phyloP scores from a whole-genome alignment of 2,888 invertebrate genomes.

The Ichneumoninae sp. region DNA sequence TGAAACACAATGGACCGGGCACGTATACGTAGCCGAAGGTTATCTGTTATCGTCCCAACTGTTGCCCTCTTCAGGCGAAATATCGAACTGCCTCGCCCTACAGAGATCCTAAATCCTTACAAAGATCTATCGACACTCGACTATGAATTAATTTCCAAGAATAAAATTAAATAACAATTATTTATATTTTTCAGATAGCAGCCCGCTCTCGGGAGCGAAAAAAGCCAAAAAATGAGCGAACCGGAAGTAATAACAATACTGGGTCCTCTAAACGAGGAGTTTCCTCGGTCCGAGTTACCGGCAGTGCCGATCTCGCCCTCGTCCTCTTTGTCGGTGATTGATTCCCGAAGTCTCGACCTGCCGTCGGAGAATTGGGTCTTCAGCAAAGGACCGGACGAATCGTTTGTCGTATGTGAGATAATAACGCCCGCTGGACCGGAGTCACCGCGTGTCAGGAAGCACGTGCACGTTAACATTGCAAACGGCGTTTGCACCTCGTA shows the following conservation, averaged over 20 bases:
- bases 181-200: constrained; percentile 3
- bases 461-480: constrained; percentile 29
- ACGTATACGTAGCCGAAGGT: background rate
- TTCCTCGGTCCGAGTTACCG: background rate
- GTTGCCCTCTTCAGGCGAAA: background rate
- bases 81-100: background rate
- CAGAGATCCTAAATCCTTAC: background rate
- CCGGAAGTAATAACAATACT: background rate
- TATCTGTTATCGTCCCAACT: background rate
- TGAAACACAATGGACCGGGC: background rate
- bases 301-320: background rate
- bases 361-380: constrained; percentile 48
- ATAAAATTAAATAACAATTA: background rate
- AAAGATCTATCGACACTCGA: background rate
- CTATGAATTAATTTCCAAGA: background rate
- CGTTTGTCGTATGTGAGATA: constrained; percentile 44
- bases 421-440: background rate
- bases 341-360: constrained; percentile 41
- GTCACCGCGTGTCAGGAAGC: constrained; percentile 38
- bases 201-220: background rate
- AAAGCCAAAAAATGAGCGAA: background rate
- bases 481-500: constrained; percentile 44
- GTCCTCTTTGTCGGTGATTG: constrained; percentile 2
- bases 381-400: constrained; percentile 1
- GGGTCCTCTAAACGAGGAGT: background rate